Conservation (phyloP, 2,888 invertebrate species). For the Volucella zonaria region DNA sequence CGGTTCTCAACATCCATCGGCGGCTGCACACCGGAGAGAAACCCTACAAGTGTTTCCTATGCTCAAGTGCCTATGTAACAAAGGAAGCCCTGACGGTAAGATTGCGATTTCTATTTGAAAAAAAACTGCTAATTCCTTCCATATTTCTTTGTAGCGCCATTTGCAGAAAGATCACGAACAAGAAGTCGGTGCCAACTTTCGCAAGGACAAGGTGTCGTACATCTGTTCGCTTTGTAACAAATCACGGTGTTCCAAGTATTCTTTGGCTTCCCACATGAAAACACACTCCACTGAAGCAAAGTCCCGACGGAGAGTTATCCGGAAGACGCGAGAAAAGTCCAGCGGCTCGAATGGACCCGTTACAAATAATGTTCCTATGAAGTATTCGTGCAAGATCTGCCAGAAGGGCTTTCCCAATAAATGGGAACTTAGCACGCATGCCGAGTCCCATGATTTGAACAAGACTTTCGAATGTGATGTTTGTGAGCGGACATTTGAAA, state of each 20-base stretch:
- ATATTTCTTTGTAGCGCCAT: conserved; percentile 59
- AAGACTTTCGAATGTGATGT: conserved; percentile 71
- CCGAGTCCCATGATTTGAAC: conserved; percentile 62
- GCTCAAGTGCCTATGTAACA: conserved; percentile 69
- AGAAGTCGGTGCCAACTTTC: conserved; percentile 62
- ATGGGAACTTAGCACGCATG: conserved; percentile 71
- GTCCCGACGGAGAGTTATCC: conserved; percentile 32
- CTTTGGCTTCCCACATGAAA: conserved; percentile 71
- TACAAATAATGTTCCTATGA: conserved; percentile 12
- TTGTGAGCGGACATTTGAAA: conserved; percentile 72
- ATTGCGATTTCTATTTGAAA: neutral
- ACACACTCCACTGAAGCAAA: conserved; percentile 54
- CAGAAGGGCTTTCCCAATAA: conserved; percentile 73
- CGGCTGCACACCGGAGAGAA: conserved; percentile 74
- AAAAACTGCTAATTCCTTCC: neutral
- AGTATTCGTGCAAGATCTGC: conserved; percentile 71
- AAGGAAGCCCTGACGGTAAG: conserved; percentile 73
- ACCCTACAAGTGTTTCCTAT: conserved; percentile 72
- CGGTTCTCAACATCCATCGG: conserved; percentile 74
- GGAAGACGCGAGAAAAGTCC: conserved; percentile 42
- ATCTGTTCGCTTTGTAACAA: conserved; percentile 72
- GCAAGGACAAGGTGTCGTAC: conserved; percentile 63
- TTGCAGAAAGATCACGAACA: conserved; percentile 71
- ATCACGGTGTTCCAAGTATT: conserved; percentile 68
- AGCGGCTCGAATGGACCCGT: neutral